Conservation (phyloP, 1,140 invertebrate genomes). For the Steinernema khuongi region DNA sequence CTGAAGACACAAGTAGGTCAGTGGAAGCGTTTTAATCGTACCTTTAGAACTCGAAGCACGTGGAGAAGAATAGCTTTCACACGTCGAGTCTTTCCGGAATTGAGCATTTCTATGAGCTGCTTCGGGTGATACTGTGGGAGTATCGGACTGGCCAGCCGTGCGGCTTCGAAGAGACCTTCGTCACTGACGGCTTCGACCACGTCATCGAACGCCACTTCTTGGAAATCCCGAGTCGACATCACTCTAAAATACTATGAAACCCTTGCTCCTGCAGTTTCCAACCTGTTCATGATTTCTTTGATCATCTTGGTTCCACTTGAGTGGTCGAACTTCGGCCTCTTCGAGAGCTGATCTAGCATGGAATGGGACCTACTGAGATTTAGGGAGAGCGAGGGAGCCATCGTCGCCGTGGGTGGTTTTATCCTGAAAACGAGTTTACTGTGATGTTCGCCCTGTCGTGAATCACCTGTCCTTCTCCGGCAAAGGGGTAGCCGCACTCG, state of each 20-base stretch:
- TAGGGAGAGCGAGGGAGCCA: constrained; percentile 29
- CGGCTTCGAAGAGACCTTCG: constrained; percentile 84
- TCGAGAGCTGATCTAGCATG: constrained; percentile 46
- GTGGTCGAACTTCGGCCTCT: constrained; percentile 27
- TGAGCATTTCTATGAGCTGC: constrained; percentile 94
- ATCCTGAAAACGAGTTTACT: not conserved
- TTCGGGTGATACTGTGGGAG: constrained; percentile 98
- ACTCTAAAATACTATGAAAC: not conserved
- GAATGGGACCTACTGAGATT: constrained; percentile 48
- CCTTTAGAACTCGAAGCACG: constrained; percentile 69
- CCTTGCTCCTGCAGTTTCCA: not conserved
- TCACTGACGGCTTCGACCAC: constrained; percentile 46
- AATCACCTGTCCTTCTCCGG: not conserved
- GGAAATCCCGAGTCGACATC: not conserved
- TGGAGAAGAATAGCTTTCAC: constrained; percentile 96
- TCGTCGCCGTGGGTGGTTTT: not conserved
- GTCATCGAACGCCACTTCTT: constrained; percentile 22
- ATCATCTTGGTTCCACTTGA: constrained; percentile 36
- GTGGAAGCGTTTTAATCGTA: constrained; percentile 73
- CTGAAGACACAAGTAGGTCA: constrained; percentile 64
- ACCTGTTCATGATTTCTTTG: constrained; percentile 40
- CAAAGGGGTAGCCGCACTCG: not conserved
- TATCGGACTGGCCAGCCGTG: constrained; percentile 90
- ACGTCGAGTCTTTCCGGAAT: constrained; percentile 92
- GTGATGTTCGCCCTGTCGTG: not conserved